Evolutionary conservation across 1,140 invertebrate species (phyloP).

Genomic region (Druon quercuslanigerum): DNA sequence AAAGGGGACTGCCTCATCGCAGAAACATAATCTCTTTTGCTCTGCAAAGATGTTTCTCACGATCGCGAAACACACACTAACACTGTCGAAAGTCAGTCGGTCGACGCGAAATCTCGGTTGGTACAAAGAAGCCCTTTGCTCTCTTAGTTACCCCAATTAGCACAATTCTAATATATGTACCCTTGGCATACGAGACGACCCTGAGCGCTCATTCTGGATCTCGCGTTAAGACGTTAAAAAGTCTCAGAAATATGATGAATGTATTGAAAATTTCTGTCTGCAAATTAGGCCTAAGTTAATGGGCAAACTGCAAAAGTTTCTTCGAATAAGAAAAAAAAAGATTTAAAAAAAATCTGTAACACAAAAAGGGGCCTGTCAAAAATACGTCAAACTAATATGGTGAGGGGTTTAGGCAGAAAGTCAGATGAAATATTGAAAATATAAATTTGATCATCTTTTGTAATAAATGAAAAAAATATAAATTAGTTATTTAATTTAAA

Average conservation of each 20-base stretch:
- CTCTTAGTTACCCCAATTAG: constrained; percentile 23
- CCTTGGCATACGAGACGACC: constrained; percentile 13
- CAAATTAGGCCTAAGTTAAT: not conserved
- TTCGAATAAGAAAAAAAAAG: not conserved
- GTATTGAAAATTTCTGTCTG: not conserved
- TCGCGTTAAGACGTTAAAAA: constrained; percentile 17
- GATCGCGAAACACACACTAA: constrained; percentile 18
- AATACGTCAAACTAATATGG: too few species aligned
- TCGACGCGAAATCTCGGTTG: constrained; percentile 22
- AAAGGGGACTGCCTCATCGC: constrained; percentile 16
- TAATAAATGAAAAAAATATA: too few species aligned
- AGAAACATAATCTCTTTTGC: constrained; percentile 16
- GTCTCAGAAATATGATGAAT: constrained; percentile 2
- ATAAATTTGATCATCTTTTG: too few species aligned
- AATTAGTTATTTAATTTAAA: too few species aligned
- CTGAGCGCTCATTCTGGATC: not conserved
- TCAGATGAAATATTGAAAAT: too few species aligned
- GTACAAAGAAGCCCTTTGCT: constrained; percentile 30
- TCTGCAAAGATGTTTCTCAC: constrained; percentile 26
- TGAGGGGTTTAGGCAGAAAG: too few species aligned
- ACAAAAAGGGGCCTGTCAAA: too few species aligned
- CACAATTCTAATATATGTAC: constrained; percentile 30
- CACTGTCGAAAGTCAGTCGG: constrained; percentile 25
- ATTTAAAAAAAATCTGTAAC: too few species aligned
- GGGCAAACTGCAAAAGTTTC: not conserved